Base-by-base conservation (phyloP, 1,140 invertebrate species). In the Octopus sinensis region DNA sequence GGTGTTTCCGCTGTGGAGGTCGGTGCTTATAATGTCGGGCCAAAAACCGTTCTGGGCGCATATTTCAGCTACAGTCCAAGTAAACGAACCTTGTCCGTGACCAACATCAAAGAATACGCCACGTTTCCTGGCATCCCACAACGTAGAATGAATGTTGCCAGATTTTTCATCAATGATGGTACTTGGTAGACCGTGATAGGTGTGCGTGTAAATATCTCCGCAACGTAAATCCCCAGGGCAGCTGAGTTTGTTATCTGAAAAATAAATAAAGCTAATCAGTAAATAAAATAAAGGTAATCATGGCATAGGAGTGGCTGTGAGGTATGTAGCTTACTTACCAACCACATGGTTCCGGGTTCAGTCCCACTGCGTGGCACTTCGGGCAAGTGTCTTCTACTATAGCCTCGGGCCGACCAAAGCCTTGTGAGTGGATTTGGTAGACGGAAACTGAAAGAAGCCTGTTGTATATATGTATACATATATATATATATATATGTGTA, bases 131-230 rank as follows among this genome's bases (percentile, higher is more conserved):
- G 89, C 89, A 6, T 88, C 84, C 23, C 84, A 78, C 51, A 88
- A 86, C 53, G 86, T 83, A 30, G 56, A 77, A n/a, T 81, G 62
- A 53, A 89, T 81, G 9, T 54, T 77, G 9, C 77, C 79, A 0
- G 84, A 86, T 9, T 56, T 43, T 0, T 51, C n/a, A 78, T 89
- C 84, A 0, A 90, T 73, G 9, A 89, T 87, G 43, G 81, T 80
- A 6, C 80, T 82, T 6, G 43, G 43, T 53, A 84, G 85, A 13
- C 85, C 84, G 81, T 87, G 85, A 53, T 82, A 88, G 10, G 85
- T 82, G 80, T 89, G 89, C 0, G 89, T 90, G 81, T 88, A 89
- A 6, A 90, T 84, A 79, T 90, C 89, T 51, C 89, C 89, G 0
- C 82, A 17, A 6, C 76, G 56, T 78, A 90, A 75, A 76, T 85